Conservation (phyloP, 2,888 invertebrate genomes). For the Heteromyza rotundicornis region DNA sequence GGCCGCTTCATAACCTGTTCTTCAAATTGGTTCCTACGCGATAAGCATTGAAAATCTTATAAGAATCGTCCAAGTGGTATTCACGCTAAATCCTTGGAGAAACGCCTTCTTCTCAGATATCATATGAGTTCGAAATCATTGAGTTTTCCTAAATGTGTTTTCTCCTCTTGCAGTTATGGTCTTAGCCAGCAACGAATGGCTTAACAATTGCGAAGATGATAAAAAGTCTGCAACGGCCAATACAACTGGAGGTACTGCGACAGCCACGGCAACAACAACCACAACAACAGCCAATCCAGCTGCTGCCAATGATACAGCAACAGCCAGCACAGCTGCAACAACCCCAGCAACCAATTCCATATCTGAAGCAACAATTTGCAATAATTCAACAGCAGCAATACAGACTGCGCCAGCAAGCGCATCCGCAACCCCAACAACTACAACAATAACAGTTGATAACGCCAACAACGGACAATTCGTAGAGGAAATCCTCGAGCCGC, state of each 20-base stretch:
- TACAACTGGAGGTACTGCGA: conserved; percentile 33
- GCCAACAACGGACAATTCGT: no score
- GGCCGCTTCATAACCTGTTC: no score
- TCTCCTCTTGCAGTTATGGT: conserved; percentile 51
- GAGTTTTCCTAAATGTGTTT: neutral
- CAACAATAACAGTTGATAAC: neutral
- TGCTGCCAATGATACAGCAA: conserved; percentile 8
- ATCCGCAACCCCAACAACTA: conserved; percentile 20
- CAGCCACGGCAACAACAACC: conserved; percentile 28
- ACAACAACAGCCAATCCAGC: conserved; percentile 8
- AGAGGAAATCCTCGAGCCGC: conserved; percentile 23
- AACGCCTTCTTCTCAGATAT: no score
- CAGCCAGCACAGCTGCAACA: conserved; percentile 18
- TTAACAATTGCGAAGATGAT: conserved; percentile 48
- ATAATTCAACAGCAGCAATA: no score
- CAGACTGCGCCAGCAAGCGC: conserved; percentile 29
- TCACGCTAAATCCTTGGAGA: no score
- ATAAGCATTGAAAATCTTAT: no score
- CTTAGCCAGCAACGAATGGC: conserved; percentile 60
- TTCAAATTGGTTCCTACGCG: no score
- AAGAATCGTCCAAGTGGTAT: no score
- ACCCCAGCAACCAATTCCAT: neutral
- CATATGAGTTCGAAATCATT: neutral
- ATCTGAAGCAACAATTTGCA: no score
- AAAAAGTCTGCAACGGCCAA: conserved; percentile 33